Conservation (phyloP, 2,888 invertebrate species). For the Drosophila kokeensis region DNA sequence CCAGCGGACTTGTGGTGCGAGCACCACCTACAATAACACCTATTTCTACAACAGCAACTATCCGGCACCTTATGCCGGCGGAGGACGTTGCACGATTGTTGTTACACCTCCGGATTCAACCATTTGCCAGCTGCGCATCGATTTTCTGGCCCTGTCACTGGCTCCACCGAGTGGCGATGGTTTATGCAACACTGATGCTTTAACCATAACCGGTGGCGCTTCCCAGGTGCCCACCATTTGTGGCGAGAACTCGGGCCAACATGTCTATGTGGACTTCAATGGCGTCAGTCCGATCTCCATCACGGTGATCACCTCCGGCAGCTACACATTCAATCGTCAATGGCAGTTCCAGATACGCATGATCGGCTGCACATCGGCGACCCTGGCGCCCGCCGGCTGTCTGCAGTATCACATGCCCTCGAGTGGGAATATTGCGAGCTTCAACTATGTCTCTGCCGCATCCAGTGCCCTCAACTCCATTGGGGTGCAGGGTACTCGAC, state of each 20-base stretch:
- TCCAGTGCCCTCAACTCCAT: conserved; percentile 87
- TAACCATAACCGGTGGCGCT: conserved; percentile 90
- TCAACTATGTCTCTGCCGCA: conserved; percentile 90
- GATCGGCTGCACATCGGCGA: conserved; percentile 90
- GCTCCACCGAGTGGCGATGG: conserved; percentile 91
- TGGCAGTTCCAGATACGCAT: conserved; percentile 92
- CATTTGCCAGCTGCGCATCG: conserved; percentile 89
- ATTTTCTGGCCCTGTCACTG: conserved; percentile 90
- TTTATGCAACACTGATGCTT: conserved; percentile 89
- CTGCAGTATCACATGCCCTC: conserved; percentile 89
- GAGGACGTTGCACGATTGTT: conserved; percentile 89
- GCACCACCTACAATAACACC: conserved; percentile 91
- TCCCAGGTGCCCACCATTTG: conserved; percentile 90
- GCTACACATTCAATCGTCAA: conserved; percentile 88
- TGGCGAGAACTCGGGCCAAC: conserved; percentile 92
- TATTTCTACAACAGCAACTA: conserved; percentile 93
- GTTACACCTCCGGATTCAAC: conserved; percentile 88
- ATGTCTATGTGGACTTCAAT: conserved; percentile 91
- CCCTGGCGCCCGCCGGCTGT: conserved; percentile 91
- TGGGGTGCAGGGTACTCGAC: conserved; percentile 88
- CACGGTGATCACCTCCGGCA: conserved; percentile 88
- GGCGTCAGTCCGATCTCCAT: conserved; percentile 89
- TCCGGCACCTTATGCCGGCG: conserved; percentile 89
- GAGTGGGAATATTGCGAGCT: conserved; percentile 89
- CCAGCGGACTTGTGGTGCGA: conserved; percentile 89